Evolutionary conservation across 2,888 invertebrate species (phyloP).

Genomic region (Icerya purchasi): DNA sequence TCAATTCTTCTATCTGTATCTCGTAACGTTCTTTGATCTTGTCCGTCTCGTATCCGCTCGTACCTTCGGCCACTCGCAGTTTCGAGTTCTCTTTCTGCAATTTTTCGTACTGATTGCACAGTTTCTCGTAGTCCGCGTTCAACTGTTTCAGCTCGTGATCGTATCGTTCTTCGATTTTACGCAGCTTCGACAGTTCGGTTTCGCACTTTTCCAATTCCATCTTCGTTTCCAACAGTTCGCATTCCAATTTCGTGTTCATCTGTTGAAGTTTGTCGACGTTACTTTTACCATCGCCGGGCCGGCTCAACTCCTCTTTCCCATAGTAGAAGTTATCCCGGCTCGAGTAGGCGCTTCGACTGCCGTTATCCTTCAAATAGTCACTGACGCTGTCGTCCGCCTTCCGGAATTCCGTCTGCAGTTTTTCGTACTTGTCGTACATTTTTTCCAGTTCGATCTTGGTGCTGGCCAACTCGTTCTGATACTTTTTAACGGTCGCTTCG

Average conservation of each 20-base stretch:
- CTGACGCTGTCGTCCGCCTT: constrained; percentile 59
- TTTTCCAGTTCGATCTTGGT: constrained; percentile 73
- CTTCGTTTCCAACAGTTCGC: constrained; percentile 50
- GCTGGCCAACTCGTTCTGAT: constrained; percentile 70
- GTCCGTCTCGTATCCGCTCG: constrained; percentile 35
- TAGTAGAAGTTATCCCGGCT: constrained; percentile 31
- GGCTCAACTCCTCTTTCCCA: constrained; percentile 31
- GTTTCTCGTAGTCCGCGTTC: constrained; percentile 72
- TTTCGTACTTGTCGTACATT: constrained; percentile 75
- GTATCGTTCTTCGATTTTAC: constrained; percentile 55
- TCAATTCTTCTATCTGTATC: constrained; percentile 69
- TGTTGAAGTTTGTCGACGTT: constrained; percentile 55
- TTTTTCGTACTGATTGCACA: constrained; percentile 67
- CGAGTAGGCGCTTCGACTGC: constrained; percentile 34
- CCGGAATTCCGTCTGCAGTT: constrained; percentile 56
- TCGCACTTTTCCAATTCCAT: constrained; percentile 60
- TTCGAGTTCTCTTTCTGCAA: constrained; percentile 58
- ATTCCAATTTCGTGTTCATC: constrained; percentile 51
- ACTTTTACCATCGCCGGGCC: constrained; percentile 38
- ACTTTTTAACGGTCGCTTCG: constrained; percentile 64
- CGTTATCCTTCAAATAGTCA: constrained; percentile 52
- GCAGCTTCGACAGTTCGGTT: constrained; percentile 51
- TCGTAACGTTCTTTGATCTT: constrained; percentile 56
- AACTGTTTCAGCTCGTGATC: constrained; percentile 59
- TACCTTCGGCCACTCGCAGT: constrained; percentile 26